Base-by-base conservation (phyloP, 2,888 invertebrate species). In the Papilio demoleus region DNA sequence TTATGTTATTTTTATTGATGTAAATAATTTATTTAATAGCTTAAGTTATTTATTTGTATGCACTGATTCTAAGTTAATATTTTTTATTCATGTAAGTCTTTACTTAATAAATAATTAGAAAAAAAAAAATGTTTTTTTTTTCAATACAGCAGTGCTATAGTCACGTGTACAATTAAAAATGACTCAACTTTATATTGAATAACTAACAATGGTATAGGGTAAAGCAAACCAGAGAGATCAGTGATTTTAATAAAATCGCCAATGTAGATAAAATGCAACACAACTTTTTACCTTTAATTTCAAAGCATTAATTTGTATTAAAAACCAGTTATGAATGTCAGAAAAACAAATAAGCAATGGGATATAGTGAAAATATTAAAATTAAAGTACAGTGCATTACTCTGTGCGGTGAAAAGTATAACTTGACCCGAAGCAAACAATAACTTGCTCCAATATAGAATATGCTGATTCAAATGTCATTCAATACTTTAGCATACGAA, bases 341-440 rank as follows among this genome's bases (percentile, higher is more conserved):
- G n/a, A n/a, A n/a, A n/a, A n/a, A n/a, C n/a, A n/a, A n/a, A n/a
- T n/a, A n/a, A n/a, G n/a, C n/a, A n/a, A n/a, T n/a, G n/a, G n/a
- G 1, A 27, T n/a, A 12, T 34, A 1, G 9, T 19, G 17, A 42
- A 17, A 17, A 4, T 11, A 17, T 22, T 12, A 22, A 93, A 93
- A 0, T 9, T 45, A 63, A 47, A 22, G 58, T 40, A 14, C 2
- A 40, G 19, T 68, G 50, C n/a, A 75, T 71, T 82, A 82, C 79
- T 81, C 86, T 86, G 76, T 81, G 11, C 59, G 71, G 40, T 45
- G 14, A 34, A 62, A 72, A 72, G 73, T 68, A 78, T 74, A 75
- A 77, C 68, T 72, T 78, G 75, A 77, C 72, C 67, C 73, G 71
- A 71, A 75, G 73, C 76, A 76, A 78, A 82, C 78, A 82, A 81